Evolutionary conservation across 1,140 invertebrate species (phyloP).

Genomic region (Thaumetopoea pityocampa): DNA sequence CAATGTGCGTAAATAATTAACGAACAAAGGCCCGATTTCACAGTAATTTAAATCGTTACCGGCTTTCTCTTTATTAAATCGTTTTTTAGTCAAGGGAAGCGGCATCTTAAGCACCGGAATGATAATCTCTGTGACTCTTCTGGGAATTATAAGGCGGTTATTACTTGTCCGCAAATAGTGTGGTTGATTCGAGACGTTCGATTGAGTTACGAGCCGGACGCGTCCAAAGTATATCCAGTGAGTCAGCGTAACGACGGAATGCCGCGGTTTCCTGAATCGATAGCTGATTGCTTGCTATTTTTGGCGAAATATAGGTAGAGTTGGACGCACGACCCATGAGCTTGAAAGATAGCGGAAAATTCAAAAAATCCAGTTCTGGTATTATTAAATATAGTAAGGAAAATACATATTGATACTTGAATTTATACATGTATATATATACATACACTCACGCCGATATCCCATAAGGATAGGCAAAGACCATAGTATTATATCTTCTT

Average conservation of each 20-base stretch:
- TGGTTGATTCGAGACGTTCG: conserved; percentile 16
- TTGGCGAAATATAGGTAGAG: conserved; percentile 13
- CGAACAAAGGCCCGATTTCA: too few relatives aligned
- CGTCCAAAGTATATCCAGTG: conserved; percentile 13
- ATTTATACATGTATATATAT: too few relatives aligned
- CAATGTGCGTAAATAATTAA: too few relatives aligned
- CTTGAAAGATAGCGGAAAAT: too few relatives aligned
- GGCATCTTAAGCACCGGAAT: conserved; percentile 2
- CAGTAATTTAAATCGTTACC: neutral
- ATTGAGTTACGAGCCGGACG: conserved; percentile 10
- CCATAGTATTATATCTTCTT: too few relatives aligned
- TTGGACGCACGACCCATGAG: neutral
- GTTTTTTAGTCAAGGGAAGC: conserved; percentile 3
- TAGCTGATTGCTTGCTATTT: conserved; percentile 24
- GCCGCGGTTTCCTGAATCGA: conserved; percentile 41
- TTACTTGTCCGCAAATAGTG: conserved; percentile 16
- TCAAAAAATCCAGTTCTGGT: too few relatives aligned
- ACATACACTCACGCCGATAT: too few relatives aligned
- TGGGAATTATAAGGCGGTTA: conserved; percentile 14
- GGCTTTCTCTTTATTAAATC: conserved; percentile 8
- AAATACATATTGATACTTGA: too few relatives aligned
- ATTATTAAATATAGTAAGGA: too few relatives aligned
- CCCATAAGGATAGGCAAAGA: too few relatives aligned
- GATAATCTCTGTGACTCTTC: conserved; percentile 9
- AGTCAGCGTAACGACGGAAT: conserved; percentile 34